Conservation (phyloP, 2,797 vertebrate genomes). For the Cetoscarus ocellatus region DNA sequence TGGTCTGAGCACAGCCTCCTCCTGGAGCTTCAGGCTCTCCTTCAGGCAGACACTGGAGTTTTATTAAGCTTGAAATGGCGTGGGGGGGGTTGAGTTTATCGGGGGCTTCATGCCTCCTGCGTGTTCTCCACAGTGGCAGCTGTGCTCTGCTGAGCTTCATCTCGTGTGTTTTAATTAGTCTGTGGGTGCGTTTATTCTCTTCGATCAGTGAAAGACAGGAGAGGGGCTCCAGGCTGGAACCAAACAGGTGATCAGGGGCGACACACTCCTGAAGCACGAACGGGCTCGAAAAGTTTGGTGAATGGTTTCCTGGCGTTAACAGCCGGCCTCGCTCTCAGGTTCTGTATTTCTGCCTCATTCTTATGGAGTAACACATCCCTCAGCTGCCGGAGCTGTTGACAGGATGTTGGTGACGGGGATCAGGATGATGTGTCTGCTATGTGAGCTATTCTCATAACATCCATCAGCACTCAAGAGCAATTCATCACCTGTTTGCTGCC, state of each 20-base stretch:
- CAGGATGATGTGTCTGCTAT: slow-evolving; percentile 69
- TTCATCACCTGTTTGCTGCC: slow-evolving; percentile 77
- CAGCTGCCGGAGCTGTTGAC: slow-evolving; percentile 70
- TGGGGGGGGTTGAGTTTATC: slow-evolving; percentile 47
- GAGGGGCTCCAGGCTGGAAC: slow-evolving; percentile 23
- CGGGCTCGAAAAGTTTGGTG: slow-evolving; percentile 22
- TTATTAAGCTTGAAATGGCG: slow-evolving; percentile 68
- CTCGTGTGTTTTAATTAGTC: slow-evolving; percentile 68
- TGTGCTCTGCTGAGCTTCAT: slow-evolving; percentile 42
- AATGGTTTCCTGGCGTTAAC: slow-evolving; percentile 62
- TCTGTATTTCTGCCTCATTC: slow-evolving; percentile 32
- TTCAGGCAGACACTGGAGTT: slow-evolving; percentile 26
- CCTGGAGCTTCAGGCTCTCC: slow-evolving; percentile 44
- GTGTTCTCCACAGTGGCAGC: slow-evolving; percentile 34
- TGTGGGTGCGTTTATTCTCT: slow-evolving; percentile 54
- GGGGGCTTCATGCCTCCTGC: slow-evolving; percentile 23
- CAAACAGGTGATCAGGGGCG: slow-evolving; percentile 57
- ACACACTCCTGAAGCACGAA: slow-evolving; percentile 28
- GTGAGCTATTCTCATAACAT: slow-evolving; percentile 69
- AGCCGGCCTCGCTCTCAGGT: slow-evolving; percentile 54
- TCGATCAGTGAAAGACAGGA: slow-evolving; percentile 32
- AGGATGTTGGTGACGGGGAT: slow-evolving; percentile 74
- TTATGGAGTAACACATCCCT: slow-evolving; percentile 33
- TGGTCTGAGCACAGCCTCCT: no score
- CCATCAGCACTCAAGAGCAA: slow-evolving; percentile 62